phyloP scores from a whole-genome alignment of 1,140 invertebrate species.

The Calosoma granatense region DNA sequence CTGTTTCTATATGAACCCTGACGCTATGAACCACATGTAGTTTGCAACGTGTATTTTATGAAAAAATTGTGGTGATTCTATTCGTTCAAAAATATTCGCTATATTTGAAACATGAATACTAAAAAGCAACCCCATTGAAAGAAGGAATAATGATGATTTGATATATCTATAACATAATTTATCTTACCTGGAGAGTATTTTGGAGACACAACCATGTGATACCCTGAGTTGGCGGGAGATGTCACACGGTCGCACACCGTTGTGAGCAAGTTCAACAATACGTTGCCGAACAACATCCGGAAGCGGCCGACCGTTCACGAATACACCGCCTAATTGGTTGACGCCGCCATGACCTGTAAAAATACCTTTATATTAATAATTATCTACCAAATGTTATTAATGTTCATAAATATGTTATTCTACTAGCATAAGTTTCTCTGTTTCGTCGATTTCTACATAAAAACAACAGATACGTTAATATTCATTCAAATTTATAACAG shows the following conservation, averaged over 20 bases:
- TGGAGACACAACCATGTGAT: conserved; percentile 88
- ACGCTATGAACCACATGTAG: neutral
- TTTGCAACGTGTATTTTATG: neutral
- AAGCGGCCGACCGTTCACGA: conserved; percentile 90
- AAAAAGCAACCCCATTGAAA: too few species aligned
- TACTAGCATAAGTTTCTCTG: too few species aligned
- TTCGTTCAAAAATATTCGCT: neutral
- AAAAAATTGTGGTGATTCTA: neutral
- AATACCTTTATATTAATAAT: conserved; percentile 16
- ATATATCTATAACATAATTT: neutral
- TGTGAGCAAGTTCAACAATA: conserved; percentile 93
- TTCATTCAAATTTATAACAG: too few species aligned
- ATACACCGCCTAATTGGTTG: conserved; percentile 92
- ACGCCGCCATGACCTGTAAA: conserved; percentile 84
- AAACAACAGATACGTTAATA: too few species aligned
- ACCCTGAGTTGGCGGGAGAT: conserved; percentile 84
- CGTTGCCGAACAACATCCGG: conserved; percentile 88
- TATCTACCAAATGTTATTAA: neutral
- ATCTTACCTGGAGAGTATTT: conserved; percentile 85
- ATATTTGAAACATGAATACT: neutral
- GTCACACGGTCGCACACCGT: conserved; percentile 90
- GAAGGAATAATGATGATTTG: too few species aligned
- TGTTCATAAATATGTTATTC: too few species aligned
- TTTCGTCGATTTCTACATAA: conserved; percentile 1
- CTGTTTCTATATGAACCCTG: neutral